Evolutionary conservation across 2,113 vertebrate genomes (phyloP).

Genomic region (Shinisaurus crocodilurus): DNA sequence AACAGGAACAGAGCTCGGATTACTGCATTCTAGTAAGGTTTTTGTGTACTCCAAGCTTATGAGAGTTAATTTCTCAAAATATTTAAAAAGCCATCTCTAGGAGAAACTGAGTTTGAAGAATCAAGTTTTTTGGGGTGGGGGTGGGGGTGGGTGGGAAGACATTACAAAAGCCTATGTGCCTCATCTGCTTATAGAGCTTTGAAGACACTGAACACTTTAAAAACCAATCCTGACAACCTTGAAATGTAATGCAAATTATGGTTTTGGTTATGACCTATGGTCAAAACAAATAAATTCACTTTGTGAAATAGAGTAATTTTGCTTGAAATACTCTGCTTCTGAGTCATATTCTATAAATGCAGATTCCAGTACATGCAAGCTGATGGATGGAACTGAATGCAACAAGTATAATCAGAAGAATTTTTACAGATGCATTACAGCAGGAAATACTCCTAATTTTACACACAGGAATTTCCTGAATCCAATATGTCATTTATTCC

Average conservation of each 20-base stretch:
- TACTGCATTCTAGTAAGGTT: conserved; percentile 21
- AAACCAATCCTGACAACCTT: neutral
- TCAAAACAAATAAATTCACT: neutral
- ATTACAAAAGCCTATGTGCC: neutral
- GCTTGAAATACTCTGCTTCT: conserved; percentile 18
- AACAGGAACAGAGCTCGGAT: conserved; percentile 9
- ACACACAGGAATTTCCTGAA: conserved; percentile 73
- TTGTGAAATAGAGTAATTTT: conserved; percentile 21
- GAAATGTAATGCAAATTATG: neutral
- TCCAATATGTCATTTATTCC: conserved; percentile 71
- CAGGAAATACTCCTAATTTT: conserved; percentile 67
- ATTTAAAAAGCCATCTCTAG: neutral
- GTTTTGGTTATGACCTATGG: neutral
- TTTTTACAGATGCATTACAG: conserved; percentile 62
- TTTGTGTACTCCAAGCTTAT: neutral
- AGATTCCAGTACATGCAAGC: conserved; percentile 13
- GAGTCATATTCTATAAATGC: neutral
- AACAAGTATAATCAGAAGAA: conserved; percentile 58
- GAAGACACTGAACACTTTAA: neutral
- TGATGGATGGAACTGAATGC: conserved; percentile 58
- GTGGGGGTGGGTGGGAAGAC: too few species aligned
- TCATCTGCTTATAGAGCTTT: conserved; percentile 21
- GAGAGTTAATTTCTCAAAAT: conserved; percentile 26
- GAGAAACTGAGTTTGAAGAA: neutral
- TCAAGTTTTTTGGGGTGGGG: neutral